Conservation (phyloP, 2,113 vertebrate genomes). For the Glaucomys volans region DNA sequence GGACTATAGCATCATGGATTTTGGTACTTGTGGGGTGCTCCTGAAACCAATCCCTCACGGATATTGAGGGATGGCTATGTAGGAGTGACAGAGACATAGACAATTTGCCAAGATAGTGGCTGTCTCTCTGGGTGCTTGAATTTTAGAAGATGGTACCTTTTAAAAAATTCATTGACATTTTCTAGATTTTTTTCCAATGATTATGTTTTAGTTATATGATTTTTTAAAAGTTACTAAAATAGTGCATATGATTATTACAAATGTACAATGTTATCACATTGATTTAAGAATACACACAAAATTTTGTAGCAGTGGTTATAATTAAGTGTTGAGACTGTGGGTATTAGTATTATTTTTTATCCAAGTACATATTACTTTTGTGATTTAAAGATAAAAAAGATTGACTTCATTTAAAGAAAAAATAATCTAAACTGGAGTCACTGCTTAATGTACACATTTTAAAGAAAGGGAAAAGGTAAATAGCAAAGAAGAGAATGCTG, state of each 20-base stretch:
- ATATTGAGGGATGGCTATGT: neutral
- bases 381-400: neutral
- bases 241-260: neutral
- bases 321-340: neutral
- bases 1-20: neutral
- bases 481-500: neutral
- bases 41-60: neutral
- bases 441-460: neutral
- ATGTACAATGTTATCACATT: neutral
- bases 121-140: neutral
- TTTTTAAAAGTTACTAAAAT: constrained; percentile 18
- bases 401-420: neutral
- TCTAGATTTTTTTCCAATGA: neutral
- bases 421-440: neutral
- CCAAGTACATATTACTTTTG: neutral
- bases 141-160: neutral
- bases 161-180: neutral
- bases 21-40: no score
- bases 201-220: neutral
- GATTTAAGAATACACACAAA: constrained; percentile 39
- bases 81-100: neutral
- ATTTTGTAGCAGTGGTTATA: neutral
- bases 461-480: neutral
- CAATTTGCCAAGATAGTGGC: neutral
- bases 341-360: neutral